Evolutionary conservation across 2,113 vertebrate species (phyloP), one percentile per base, ranked within the genome.

Genomic region (Lophius piscatorius): DNA sequence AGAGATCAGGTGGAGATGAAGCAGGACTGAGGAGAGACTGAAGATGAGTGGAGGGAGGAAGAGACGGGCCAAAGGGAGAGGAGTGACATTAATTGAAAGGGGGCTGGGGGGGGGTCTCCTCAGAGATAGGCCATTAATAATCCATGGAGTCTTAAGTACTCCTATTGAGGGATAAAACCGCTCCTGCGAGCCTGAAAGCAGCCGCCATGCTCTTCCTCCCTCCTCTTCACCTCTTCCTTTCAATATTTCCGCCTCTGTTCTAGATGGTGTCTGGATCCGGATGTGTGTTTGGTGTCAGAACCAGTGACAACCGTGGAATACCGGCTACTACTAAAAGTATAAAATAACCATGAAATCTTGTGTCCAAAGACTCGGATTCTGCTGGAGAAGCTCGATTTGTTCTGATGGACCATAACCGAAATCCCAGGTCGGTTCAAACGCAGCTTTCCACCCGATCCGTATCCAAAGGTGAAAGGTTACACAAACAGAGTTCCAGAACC

Each of bases 121-220:
- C 46, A 42, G 70, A 83, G 80, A 76, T 44, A 55, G 69, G 45
- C 65, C 83, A 83, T 91, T 76, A 90, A 91, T 90, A 91, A 85
- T 88, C 86, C 82, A 90, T 88, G 75, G 82, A 61, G 63, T 60
- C 58, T 76, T 78, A 87, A 85, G 78, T 84, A 81, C 70, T 81
- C 69, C 72, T 75, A 72, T 81, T 79, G 78, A 81, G 71, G 58
- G 56, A 60, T 79, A 72, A 83, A 81, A 72, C 80, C 29, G 45
- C 69, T 75, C 55, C 74, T 68, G 71, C 63, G 74, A 68, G 73
- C 47, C 63, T 71, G 71, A 74, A 41, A 78, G 65, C 62, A 57
- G 40, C 56, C 54, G 28, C 35, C 23, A 5, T 8, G 0, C 69
- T 51, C 76, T 12, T 14, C 46, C 46, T 49, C 44, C 14, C 28